Evolutionary conservation across 2,888 invertebrate genomes (phyloP), one percentile per base, ranked within the genome.

Genomic region (Shargacucullia verbasci): DNA sequence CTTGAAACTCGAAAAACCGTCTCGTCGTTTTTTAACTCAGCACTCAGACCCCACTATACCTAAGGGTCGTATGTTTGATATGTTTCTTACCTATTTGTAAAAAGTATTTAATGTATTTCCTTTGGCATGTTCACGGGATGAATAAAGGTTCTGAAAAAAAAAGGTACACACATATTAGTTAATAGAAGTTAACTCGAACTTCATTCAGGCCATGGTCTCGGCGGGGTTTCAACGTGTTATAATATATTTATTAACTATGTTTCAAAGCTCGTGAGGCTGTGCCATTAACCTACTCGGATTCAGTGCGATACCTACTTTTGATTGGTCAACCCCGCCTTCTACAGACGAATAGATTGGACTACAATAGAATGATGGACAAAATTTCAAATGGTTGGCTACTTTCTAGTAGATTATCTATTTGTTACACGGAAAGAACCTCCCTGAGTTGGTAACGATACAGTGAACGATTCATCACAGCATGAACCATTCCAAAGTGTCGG

Each of bases 261-360:
- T 38, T 43, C 9, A 11, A 55, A 46, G 44, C 12, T 65, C 45
- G 31, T 29, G 40, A 47, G 34, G 43, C 39, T 61, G 76, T 66
- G 47, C 76, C 43, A 72, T 54, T 77, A 66, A 78, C 78, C 78
- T 66, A 76, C 60, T 70, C 54, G 43, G 47, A 47, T 70, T 70
- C 53, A 44, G 59, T 54, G 41, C 34, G 56, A 52, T 57, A 55
- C 41, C 47, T 46, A 64, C 43, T 60, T 64, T 64, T 58, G 34
- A 64, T 56, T 59, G 64, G 63, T 54, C 59, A 70, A 62, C 61
- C 58, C 58, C 63, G 67, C 71, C 77, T 70, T 53, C 60, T 58
- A 53, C 40, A 57, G 67, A 56, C 62, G 47, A 61, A 40, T 46
- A 60, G 73, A 73, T 77, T 61, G 53, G 60, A 78, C 64, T 62